Percentiles rank a stretch among this genome's conserved stretches.
Evolutionary conservation across 2,797 vertebrate genomes (phyloP).

Genomic region (Sardinella longiceps): DNA sequence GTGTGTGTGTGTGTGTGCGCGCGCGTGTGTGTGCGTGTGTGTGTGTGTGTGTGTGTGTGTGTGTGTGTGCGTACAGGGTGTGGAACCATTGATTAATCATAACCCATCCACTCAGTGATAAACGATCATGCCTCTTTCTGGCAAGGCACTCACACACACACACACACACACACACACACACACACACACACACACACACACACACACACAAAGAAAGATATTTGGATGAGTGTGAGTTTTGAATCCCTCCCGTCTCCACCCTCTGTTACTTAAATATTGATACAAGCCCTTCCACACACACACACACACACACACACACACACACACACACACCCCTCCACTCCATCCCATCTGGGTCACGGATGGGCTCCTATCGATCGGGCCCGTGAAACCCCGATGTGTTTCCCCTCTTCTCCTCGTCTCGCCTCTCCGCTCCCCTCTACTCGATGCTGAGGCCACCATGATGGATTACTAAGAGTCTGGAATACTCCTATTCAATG

Average conservation of each 20-base stretch:
- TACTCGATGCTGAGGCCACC: not conserved
- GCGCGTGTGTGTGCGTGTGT: not conserved
- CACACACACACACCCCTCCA: not conserved
- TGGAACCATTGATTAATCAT: constrained; percentile 8
- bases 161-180: constrained; percentile 28
- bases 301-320: not conserved
- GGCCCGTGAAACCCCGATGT: not conserved
- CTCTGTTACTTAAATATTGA: constrained; percentile 1
- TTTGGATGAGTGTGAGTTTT: not conserved
- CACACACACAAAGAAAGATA: constrained; percentile 40
- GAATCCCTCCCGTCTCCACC: not conserved
- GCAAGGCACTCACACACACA: constrained; percentile 11
- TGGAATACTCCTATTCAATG: constrained; percentile 54
- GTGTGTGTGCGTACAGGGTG: not conserved
- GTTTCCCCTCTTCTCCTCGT: too few relatives aligned
- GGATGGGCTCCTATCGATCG: constrained; percentile 10
- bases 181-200: constrained; percentile 29
- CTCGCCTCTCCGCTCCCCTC: too few relatives aligned
- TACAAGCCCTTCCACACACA: not conserved
- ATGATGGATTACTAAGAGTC: not conserved
- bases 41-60: not conserved
- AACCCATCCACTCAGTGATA: not conserved
- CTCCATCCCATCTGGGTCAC: not conserved
- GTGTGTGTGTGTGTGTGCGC: not conserved
- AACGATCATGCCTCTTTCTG: not conserved